Evolutionary conservation across 2,888 invertebrate genomes (phyloP).

Genomic region (Xestia c-nigrum): DNA sequence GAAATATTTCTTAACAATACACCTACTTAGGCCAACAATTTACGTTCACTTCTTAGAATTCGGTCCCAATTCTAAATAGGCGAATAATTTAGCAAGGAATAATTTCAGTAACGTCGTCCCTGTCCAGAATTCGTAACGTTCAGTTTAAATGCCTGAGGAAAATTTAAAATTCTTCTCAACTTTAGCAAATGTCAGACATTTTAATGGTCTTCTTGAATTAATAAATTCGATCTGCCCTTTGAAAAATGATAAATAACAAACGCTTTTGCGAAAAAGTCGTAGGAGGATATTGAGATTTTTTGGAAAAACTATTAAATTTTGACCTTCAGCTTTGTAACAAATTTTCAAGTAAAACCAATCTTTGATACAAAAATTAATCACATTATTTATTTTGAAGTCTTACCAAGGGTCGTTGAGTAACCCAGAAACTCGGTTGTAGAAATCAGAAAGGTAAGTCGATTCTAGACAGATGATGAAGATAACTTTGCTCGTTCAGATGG

Average conservation of each 20-base stretch:
- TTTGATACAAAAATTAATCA: neutral
- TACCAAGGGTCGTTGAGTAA: neutral
- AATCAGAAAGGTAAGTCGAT: no score
- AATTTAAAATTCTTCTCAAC: constrained; percentile 49
- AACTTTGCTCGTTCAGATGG: no score
- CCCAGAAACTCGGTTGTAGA: neutral
- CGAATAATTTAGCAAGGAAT: constrained; percentile 46
- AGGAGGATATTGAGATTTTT: neutral
- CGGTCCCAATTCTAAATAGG: constrained; percentile 31
- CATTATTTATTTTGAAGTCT: neutral
- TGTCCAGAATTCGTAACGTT: constrained; percentile 43
- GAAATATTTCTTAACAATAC: constrained; percentile 31
- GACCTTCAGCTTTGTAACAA: neutral
- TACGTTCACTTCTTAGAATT: neutral
- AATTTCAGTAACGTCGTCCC: constrained; percentile 31
- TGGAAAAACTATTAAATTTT: neutral
- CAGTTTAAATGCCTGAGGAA: constrained; percentile 27
- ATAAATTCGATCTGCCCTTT: constrained; percentile 36
- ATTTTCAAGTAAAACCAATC: neutral
- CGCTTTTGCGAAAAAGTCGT: neutral
- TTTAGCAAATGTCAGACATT: constrained; percentile 34
- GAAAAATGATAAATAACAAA: constrained; percentile 13
- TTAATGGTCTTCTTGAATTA: constrained; percentile 39
- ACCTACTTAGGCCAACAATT: constrained; percentile 7
- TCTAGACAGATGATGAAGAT: no score